Evolutionary conservation across 2,888 invertebrate genomes (phyloP).

Genomic region (Venusia cambrica): DNA sequence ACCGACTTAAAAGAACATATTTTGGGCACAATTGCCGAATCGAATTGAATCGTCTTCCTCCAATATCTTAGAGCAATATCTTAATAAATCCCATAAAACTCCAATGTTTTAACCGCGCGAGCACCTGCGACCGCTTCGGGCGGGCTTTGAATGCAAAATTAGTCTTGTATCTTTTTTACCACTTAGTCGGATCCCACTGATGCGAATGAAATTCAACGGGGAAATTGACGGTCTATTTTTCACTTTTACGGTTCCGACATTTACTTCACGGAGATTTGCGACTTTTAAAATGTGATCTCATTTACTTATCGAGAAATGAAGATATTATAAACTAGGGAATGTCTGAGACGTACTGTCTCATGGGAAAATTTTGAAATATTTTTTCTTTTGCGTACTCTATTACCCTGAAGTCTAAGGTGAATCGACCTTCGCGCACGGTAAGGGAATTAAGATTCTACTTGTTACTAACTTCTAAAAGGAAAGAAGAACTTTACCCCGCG

Average conservation of each 20-base stretch:
- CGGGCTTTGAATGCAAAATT: conserved; percentile 77
- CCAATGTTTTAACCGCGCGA: conserved; percentile 72
- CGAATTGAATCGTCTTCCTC: conserved; percentile 50
- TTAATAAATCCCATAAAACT: conserved; percentile 79
- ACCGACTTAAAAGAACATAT: too few species aligned
- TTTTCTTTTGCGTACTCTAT: too few species aligned
- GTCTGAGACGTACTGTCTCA: too few species aligned
- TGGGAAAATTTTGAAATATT: too few species aligned
- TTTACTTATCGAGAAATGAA: too few species aligned
- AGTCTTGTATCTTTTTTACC: conserved; percentile 79
- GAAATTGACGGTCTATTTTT: conserved; percentile 63
- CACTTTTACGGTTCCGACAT: conserved; percentile 37
- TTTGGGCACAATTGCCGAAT: conserved; percentile 9
- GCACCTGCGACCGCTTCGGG: conserved; percentile 68
- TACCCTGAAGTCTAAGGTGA: too few species aligned
- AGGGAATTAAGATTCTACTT: too few species aligned
- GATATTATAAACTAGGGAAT: too few species aligned
- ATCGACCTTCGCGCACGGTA: too few species aligned
- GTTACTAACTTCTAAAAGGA: too few species aligned
- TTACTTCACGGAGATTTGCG: conserved; percentile 28
- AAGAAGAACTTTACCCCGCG: too few species aligned
- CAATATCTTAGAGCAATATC: conserved; percentile 70
- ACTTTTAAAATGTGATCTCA: conserved; percentile 34
- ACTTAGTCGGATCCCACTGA: conserved; percentile 65
- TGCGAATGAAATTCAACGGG: conserved; percentile 66